Base-by-base conservation (phyloP, 1,140 invertebrate species). In the Nasonia giraulti region DNA sequence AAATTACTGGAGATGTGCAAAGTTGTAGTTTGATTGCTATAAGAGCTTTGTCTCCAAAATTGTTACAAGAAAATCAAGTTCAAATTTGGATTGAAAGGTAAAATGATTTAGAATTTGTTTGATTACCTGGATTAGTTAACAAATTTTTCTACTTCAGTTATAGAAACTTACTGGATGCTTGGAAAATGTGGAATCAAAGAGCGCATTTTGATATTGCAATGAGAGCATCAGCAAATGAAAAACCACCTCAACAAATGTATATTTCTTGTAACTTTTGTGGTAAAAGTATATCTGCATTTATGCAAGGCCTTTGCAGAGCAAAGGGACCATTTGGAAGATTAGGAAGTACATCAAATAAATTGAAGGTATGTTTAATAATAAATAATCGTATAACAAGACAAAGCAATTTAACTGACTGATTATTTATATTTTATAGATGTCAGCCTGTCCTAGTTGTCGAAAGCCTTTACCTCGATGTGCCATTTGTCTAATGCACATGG, bases 231-330 rank as follows among this genome's bases (percentile, higher is more conserved):
- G 95, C 94, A 10, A 93, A 93, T 12, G 94, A 95, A 74, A 95
- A 95, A 89, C 95, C 95, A 27, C 94, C 94, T 0, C 96, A 96
- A 83, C 96, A 98, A 89, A 96, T 98, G 78, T 98, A 96, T 90
- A 95, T 99, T 40, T 96, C 97, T 8, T 99, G 98, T 92, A 98
- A 97, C 90, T 99, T 98, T 93, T 99, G 98, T 94, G 97, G 97
- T 5, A 99, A 99, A 93, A 97, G 96, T 86, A 97, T 99, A 84
- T 97, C 97, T 0, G 96, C 96, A 73, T 95, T 95, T 73, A 94
- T 96, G 92, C 94, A 96, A 84, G 95, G 95, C 82, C 91, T 95
- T 47, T 95, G 94, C 83, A 90, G 92, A 90, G 95, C 90, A 88
- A 94, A 91, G 89, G 95, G 91, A 89, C 94, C 95, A 47, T 95